Base-by-base conservation (phyloP, 37 sponge, comb jelly and placozoan genomes). In the Chondrilla cf. caribensis region DNA sequence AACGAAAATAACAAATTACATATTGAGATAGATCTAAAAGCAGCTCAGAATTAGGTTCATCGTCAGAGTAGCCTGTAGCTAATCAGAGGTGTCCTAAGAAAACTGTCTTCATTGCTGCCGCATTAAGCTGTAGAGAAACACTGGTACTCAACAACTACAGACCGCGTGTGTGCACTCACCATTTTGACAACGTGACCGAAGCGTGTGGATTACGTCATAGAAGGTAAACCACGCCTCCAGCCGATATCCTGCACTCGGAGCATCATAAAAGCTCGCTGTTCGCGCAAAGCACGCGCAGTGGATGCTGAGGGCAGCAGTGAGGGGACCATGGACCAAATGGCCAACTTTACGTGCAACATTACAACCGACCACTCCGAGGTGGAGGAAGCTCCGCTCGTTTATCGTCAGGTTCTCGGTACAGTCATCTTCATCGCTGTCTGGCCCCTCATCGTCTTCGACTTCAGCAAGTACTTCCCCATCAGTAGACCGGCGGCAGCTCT, bases 381-480 rank as follows among this genome's bases (percentile, higher is more conserved):
- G 22, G 64, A 62, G 6, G 18, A 9, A 6, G 18, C 6, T 19
- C 64, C 15, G 5, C 64, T n/a, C 15, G 6, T 62, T n/a, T 92
- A 88, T 77, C 78, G 87, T 21, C 77, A 92, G 65, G 62, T 90
- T 7, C 42, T 84, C 35, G 95, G 91, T 25, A 90, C 91, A 11
- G 43, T 94, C 51, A 32, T 88, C 28, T 90, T 90, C 28, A 89
- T 94, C 2, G 60, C 88, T 24, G 87, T 94, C 19, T 94, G 95
- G 95, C 95, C 95, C 0, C 88, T 94, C 75, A 83, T 94, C 40
- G 91, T 94, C 35, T 80, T 90, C 58, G 95, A 94, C 58, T 87
- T 94, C 85, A 47, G 51, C 51, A 90, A 90, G 83, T 88, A 87
- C 78, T 86, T 90, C 41, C 95, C 95, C 0, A 40, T 94, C 47